Percentiles rank a stretch among this genome's conserved stretches.
phyloP scores from a whole-genome alignment of 37 sponge, comb jelly and placozoan species.

The Amphimedon queenslandica region DNA sequence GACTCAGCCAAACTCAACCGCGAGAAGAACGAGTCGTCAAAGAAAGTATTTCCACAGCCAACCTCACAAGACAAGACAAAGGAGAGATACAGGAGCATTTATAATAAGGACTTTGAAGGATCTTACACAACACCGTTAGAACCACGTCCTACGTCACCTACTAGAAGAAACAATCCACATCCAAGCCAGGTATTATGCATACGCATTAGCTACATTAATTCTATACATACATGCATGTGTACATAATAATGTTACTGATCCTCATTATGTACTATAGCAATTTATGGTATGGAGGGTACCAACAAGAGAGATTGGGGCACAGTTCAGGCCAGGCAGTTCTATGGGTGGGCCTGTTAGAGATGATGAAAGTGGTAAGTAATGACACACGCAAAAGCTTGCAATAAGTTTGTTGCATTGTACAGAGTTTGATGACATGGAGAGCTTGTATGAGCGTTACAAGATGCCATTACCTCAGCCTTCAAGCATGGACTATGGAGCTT shows the following conservation, averaged over 20 bases:
- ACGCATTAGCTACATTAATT: neutral
- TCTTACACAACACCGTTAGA: conserved; percentile 34
- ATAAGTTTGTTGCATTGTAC: neutral
- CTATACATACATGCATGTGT: too few relatives aligned
- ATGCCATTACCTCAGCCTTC: conserved; percentile 47
- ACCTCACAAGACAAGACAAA: conserved; percentile 11
- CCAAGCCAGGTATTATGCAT: conserved; percentile 40
- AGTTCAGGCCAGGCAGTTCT: conserved; percentile 2
- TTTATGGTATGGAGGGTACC: conserved; percentile 80
- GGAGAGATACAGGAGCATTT: conserved; percentile 47
- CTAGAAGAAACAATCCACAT: conserved; percentile 77
- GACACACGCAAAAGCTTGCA: neutral
- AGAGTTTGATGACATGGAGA: conserved; percentile 49
- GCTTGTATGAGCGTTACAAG: conserved; percentile 16
- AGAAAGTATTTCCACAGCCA: conserved; percentile 32
- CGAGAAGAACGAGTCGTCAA: conserved; percentile 43
- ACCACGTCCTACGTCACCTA: conserved; percentile 68
- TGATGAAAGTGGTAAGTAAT: conserved; percentile 17
- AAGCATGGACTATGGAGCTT: conserved; percentile 71
- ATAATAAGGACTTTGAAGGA: conserved; percentile 53
- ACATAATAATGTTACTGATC: too few relatives aligned
- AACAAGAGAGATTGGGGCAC: conserved; percentile 46
- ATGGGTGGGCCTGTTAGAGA: conserved; percentile 25
- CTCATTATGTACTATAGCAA: conserved; percentile 34
- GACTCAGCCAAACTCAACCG: conserved; percentile 48